Evolutionary conservation across 2,888 invertebrate species (phyloP).

Genomic region (Saturnia japonica): DNA sequence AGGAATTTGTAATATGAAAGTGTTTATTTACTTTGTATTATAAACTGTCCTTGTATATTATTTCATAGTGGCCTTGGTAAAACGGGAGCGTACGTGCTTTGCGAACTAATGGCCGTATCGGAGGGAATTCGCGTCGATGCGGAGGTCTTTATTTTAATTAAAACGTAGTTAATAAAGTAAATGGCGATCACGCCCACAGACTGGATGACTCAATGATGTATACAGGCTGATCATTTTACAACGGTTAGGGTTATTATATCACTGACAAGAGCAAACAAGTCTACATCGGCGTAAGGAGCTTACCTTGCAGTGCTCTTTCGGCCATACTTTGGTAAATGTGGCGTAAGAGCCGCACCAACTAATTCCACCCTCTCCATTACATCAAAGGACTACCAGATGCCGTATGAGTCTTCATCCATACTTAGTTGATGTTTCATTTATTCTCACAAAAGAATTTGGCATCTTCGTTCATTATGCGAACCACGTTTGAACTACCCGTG

Average conservation of each 20-base stretch:
- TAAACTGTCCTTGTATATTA: constrained; percentile 2
- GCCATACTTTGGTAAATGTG: too few species aligned
- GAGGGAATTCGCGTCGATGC: constrained; percentile 27
- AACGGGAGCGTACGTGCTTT: constrained; percentile 8
- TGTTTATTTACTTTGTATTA: background rate
- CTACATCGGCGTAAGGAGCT: too few species aligned
- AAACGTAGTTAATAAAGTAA: constrained; percentile 34
- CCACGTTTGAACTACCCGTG: too few species aligned
- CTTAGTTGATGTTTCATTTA: too few species aligned
- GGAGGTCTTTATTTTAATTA: constrained; percentile 34
- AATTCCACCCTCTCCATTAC: too few species aligned
- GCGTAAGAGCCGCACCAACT: too few species aligned
- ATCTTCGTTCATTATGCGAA: too few species aligned
- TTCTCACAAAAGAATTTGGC: too few species aligned
- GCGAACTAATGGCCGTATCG: constrained; percentile 19
- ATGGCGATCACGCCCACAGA: constrained; percentile 32
- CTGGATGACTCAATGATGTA: constrained; percentile 16
- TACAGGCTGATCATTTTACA: background rate
- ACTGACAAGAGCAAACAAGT: too few species aligned
- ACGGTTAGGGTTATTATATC: background rate
- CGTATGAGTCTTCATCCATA: too few species aligned
- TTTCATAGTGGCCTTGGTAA: constrained; percentile 11
- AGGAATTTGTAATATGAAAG: background rate
- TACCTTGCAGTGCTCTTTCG: too few species aligned
- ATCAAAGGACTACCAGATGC: too few species aligned